Conservation (phyloP, 2,797 vertebrate species). For the Pseudomugil tenellus region DNA sequence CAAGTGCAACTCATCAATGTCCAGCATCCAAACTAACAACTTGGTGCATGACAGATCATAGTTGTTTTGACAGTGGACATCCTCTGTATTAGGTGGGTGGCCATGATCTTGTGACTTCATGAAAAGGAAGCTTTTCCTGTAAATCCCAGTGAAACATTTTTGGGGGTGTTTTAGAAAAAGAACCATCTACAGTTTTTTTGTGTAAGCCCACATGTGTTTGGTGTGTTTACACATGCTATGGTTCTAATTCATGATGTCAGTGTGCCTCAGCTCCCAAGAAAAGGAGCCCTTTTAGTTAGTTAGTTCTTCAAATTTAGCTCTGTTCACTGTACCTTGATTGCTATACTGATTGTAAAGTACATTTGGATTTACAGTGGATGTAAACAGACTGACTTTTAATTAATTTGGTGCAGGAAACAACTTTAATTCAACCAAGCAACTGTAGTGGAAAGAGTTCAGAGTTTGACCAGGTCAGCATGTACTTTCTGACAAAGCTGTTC, state of each 20-base stretch:
- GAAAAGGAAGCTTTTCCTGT: no score
- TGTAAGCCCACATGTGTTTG: slow-evolving; percentile 43
- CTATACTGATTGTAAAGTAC: background rate
- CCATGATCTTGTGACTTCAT: no score
- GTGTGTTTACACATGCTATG: slow-evolving; percentile 8
- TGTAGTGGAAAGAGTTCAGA: no score
- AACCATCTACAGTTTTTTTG: slow-evolving; percentile 17
- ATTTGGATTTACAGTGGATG: background rate
- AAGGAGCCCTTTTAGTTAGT: slow-evolving; percentile 16
- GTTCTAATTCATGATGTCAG: slow-evolving; percentile 23
- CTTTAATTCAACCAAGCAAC: slow-evolving; percentile 18
- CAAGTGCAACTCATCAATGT: no score
- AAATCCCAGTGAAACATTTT: background rate
- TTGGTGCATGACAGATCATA: no score
- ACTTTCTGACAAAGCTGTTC: no score
- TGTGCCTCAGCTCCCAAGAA: slow-evolving; percentile 6
- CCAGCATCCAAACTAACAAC: no score
- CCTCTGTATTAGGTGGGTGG: no score
- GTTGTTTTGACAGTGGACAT: no score
- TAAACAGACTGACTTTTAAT: background rate
- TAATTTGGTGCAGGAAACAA: slow-evolving; percentile 16
- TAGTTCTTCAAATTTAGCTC: background rate
- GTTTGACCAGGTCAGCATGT: no score
- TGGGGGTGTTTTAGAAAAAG: slow-evolving; percentile 23
- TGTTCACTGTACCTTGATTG: background rate